phyloP scores from a whole-genome alignment of 2,888 invertebrate species.

The Julus scandinavius region DNA sequence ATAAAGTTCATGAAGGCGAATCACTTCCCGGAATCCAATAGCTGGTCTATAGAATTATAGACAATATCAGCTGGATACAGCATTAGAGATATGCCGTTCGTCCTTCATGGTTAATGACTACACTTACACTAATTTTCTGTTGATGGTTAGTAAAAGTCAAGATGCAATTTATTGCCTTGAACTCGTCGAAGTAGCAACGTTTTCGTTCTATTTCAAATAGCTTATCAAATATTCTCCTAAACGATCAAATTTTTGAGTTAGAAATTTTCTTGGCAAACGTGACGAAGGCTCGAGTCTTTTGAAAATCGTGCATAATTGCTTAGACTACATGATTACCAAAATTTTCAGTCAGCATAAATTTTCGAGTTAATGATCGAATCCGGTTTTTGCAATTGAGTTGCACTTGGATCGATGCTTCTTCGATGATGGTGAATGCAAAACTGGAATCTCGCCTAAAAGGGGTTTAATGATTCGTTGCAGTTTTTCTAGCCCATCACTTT shows the following conservation, averaged over 20 bases:
- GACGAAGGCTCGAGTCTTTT: not conserved
- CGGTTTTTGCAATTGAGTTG: not conserved
- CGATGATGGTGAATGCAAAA: not conserved
- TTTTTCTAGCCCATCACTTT: conserved; percentile 35
- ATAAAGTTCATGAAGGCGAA: too few relatives aligned
- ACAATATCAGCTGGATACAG: too few relatives aligned
- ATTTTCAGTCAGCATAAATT: not conserved
- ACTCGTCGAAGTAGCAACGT: too few relatives aligned
- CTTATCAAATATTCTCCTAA: not conserved
- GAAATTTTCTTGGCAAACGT: not conserved
- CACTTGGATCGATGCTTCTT: not conserved
- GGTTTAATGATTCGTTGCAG: conserved; percentile 27
- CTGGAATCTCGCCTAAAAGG: not conserved
- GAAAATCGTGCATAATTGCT: not conserved
- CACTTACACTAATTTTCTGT: too few relatives aligned
- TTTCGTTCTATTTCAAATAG: not conserved
- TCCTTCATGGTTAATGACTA: too few relatives aligned
- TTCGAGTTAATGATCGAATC: conserved; percentile 9
- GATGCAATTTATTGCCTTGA: too few relatives aligned
- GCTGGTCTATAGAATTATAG: too few relatives aligned
- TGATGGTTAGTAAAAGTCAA: too few relatives aligned
- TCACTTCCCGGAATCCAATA: too few relatives aligned
- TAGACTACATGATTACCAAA: too few relatives aligned
- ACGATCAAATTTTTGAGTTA: not conserved
- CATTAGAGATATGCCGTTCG: too few relatives aligned